Evolutionary conservation across 2,888 invertebrate species (phyloP), one percentile per base, ranked within the genome.

Genomic region (Nysson spinosus): DNA sequence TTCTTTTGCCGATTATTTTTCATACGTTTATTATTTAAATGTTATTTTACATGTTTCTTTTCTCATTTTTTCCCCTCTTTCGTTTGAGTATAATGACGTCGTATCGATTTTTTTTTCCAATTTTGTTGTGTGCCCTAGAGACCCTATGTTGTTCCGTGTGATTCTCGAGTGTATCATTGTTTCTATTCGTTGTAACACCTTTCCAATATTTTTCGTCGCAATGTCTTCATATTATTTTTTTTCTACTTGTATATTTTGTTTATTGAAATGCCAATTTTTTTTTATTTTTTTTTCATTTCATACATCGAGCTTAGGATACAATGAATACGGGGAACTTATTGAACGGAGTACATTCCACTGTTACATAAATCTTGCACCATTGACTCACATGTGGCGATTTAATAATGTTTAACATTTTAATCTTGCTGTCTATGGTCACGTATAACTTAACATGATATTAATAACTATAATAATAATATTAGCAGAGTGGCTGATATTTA

Each of bases 1-100:
- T n/a, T 65, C 39, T 52, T 43, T 32, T 11, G 32, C 37, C 44
- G 32, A 39, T 34, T 6, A 20, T 20, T 22, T 14, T 26, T 16
- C n/a, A n/a, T n/a, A n/a, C n/a, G n/a, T n/a, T n/a, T 26, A 19
- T 37, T 24, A n/a, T 28, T 4, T n/a, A n/a, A n/a, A 19, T 17
- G 11, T 20, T 19, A 4, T 46, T 9, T 17, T 39, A 6, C 30
- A n/a, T 11, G 9, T 14, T 49, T 47, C 20, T 19, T 51, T 49
- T 26, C 22, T 22, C 37, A 22, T 6, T 4, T 12, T 32, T 22
- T 34, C 32, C 30, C 22, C 14, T 42, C 9, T 35, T 14, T 14
- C n/a, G n/a, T n/a, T n/a, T n/a, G n/a, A n/a, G n/a, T n/a, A n/a
- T n/a, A n/a, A n/a, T n/a, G 14, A 22, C 19, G 5, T 42, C 14